Percentiles rank a stretch among this genome's conserved stretches.
Evolutionary conservation across 64 coral and sea anemone species (phyloP).

Genomic region (Montipora cactus): DNA sequence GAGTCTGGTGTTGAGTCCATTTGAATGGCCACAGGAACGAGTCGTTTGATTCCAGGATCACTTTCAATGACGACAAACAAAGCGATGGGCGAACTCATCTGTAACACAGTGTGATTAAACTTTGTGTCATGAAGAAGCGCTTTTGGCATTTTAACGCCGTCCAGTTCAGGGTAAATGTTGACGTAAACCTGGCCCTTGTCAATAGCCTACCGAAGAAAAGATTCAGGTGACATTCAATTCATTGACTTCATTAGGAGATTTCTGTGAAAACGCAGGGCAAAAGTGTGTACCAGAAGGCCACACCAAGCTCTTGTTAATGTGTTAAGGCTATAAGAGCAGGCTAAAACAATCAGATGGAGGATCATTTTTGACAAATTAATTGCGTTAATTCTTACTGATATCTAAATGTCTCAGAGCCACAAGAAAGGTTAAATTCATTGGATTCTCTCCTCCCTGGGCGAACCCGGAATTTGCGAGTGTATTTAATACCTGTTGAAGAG

Average conservation of each 20-base stretch:
- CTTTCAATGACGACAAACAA: conserved; percentile 79
- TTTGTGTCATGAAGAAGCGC: conserved; percentile 69
- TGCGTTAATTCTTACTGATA: no score
- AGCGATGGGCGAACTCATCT: conserved; percentile 91
- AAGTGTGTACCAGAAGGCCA: no score
- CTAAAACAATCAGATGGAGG: no score
- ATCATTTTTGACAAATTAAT: no score
- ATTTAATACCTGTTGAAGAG: conserved; percentile 75
- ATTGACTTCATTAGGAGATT: neutral
- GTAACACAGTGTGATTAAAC: conserved; percentile 79
- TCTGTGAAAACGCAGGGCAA: no score
- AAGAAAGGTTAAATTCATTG: neutral
- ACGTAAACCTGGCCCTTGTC: conserved; percentile 82
- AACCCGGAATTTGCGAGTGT: neutral
- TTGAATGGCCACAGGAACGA: conserved; percentile 91
- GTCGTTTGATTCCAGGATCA: conserved; percentile 69
- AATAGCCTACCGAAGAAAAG: conserved; percentile 65
- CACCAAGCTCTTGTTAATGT: no score
- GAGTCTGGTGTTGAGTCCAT: conserved; percentile 71
- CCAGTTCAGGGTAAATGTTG: conserved; percentile 83
- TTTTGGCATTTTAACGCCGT: conserved; percentile 74
- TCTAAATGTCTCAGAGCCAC: no score
- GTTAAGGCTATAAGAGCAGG: no score
- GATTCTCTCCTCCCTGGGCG: neutral
- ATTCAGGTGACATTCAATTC: neutral